Conservation (phyloP, 2,797 vertebrate species). For the Tadarida brasiliensis region DNA sequence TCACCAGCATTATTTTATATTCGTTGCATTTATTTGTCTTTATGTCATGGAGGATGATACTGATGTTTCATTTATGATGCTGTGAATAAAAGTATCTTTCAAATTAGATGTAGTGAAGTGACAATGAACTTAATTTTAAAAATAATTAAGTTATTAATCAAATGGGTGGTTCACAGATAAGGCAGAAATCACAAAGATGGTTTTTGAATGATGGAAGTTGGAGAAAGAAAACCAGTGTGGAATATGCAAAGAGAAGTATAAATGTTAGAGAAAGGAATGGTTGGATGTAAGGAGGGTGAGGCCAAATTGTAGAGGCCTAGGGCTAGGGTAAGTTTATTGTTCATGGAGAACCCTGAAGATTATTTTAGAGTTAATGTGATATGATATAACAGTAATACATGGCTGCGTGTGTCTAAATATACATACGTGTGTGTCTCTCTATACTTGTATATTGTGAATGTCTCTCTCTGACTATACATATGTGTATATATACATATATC, state of each 20-base stretch:
- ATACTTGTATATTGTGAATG: not conserved
- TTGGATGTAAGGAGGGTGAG: not conserved
- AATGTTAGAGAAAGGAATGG: no score
- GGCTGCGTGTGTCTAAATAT: fast-evolving
- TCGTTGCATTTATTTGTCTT: not conserved
- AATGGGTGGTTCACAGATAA: not conserved
- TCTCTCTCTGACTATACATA: not conserved
- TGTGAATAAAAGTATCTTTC: not conserved
- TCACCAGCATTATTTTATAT: not conserved
- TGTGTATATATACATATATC: not conserved
- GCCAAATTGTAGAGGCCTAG: not conserved
- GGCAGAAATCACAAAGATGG: not conserved
- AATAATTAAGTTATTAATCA: not conserved
- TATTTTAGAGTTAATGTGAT: not conserved
- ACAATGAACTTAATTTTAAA: not conserved
- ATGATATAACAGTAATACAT: not conserved
- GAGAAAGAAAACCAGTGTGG: not conserved
- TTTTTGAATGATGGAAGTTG: not conserved
- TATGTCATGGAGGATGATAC: not conserved
- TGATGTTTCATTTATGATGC: not conserved
- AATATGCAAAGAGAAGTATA: not conserved
- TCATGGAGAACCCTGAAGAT: not conserved
- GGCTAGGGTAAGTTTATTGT: not conserved
- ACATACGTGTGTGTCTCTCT: not conserved
- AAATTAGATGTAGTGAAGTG: not conserved